A percentile compares a stretch with the other conserved stretches of the same genome.
Conservation (phyloP, 2,113 vertebrate species). For the Hemicordylus capensis region DNA sequence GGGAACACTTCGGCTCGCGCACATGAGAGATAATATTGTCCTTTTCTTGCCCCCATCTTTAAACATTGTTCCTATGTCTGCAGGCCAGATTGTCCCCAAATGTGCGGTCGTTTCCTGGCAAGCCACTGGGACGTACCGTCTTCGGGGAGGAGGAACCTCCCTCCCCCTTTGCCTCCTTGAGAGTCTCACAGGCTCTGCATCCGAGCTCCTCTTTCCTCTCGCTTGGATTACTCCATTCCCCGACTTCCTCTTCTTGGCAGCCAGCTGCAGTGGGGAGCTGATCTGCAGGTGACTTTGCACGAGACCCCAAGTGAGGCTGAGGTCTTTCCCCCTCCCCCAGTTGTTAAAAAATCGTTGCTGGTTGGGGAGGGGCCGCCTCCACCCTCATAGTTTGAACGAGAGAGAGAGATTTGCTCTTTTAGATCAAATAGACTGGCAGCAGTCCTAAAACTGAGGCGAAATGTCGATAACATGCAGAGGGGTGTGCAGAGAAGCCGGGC, state of each 20-base stretch:
- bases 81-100: neutral
- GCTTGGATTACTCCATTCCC: conserved; percentile 48
- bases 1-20: conserved; percentile 16
- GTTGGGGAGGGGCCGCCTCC: too few relatives aligned
- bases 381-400: too few relatives aligned
- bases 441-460: too few relatives aligned
- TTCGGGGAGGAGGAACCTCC: conserved; percentile 34
- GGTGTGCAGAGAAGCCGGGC: too few relatives aligned
- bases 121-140: conserved; percentile 19
- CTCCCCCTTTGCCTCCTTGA: conserved; percentile 11
- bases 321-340: too few relatives aligned
- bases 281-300: conserved; percentile 28
- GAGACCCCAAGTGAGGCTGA: too few relatives aligned
- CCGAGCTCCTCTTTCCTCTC: neutral
- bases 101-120: neutral
- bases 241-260: conserved; percentile 43
- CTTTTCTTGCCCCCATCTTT: conserved; percentile 28
- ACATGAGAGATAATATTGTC: conserved; percentile 34
- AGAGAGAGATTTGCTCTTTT: too few relatives aligned
- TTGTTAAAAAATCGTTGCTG: too few relatives aligned
- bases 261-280: neutral
- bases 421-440: too few relatives aligned
- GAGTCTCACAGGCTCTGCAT: conserved; percentile 45
- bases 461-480: too few relatives aligned
- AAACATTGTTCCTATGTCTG: neutral